Percentiles rank a stretch among this genome's conserved stretches.
Conservation (phyloP, 2,888 invertebrate species). For the Noctua pronuba region DNA sequence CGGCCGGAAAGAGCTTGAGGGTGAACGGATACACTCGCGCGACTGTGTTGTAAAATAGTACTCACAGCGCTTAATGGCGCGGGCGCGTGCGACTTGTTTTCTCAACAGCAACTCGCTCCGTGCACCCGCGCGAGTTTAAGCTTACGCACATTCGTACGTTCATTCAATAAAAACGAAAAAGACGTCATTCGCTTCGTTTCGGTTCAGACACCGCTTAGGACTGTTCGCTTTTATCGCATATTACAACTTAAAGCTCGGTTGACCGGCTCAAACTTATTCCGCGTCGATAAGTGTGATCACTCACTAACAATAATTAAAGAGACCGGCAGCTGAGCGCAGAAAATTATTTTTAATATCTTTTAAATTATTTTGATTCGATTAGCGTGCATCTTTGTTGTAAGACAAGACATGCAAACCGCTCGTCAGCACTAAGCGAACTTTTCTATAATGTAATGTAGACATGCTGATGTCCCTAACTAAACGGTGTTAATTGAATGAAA, state of each 20-base stretch:
- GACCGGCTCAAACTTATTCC: neutral
- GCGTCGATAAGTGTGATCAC: neutral
- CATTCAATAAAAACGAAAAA: neutral
- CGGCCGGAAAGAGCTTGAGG: neutral
- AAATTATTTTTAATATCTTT: neutral
- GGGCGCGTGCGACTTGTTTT: neutral
- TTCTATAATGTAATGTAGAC: neutral
- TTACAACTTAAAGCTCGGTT: neutral
- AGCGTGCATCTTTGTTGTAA: constrained; percentile 8
- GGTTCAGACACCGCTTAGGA: neutral
- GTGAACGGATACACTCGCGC: neutral
- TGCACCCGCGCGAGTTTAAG: neutral
- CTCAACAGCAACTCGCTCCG: neutral
- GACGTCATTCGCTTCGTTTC: neutral
- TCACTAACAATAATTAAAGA: neutral
- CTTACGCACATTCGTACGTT: neutral
- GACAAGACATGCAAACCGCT: constrained; percentile 22
- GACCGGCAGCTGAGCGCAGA: neutral
- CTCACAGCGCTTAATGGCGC: neutral
- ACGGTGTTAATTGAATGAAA: neutral
- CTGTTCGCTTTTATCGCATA: neutral
- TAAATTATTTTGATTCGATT: constrained; percentile 1
- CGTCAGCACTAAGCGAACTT: constrained; percentile 22
- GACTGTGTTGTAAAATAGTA: neutral
- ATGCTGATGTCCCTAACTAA: neutral